Percentiles rank a stretch among this genome's conserved stretches.
Evolutionary conservation across 2,888 invertebrate genomes (phyloP).

Genomic region (Pedicia rivosa): DNA sequence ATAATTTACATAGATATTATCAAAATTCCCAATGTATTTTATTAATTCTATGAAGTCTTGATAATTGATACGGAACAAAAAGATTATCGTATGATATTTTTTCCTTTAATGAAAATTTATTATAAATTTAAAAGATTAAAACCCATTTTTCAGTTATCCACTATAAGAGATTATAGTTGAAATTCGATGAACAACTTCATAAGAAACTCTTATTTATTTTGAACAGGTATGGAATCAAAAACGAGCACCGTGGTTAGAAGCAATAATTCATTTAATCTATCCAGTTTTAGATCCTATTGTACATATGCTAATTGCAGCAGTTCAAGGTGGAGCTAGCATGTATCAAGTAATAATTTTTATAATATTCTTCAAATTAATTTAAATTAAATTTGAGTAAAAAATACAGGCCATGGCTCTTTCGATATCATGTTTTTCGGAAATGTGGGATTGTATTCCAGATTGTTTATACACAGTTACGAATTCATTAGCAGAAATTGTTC

Average conservation of each 20-base stretch:
- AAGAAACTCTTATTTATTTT: too few species aligned
- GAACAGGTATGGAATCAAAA: conserved; percentile 77
- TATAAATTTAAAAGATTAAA: not conserved
- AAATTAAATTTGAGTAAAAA: conserved; percentile 24
- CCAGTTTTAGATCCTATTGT: conserved; percentile 46
- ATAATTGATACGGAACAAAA: not conserved
- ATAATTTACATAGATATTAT: conserved; percentile 19
- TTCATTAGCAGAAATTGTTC: conserved; percentile 49
- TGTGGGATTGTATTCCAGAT: conserved; percentile 50
- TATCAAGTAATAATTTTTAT: too few species aligned
- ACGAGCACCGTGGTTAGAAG: conserved; percentile 61
- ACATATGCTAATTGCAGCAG: conserved; percentile 49
- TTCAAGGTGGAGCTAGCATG: conserved; percentile 60
- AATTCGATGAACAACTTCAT: too few species aligned
- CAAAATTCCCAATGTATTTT: not conserved
- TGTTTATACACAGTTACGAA: conserved; percentile 38
- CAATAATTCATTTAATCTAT: conserved; percentile 46
- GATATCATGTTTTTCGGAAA: conserved; percentile 49
- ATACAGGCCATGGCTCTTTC: conserved; percentile 63
- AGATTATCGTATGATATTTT: not conserved
- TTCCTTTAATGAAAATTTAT: not conserved
- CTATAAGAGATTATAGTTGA: too few species aligned
- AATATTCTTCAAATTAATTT: not conserved
- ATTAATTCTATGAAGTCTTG: not conserved
- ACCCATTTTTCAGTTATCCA: too few species aligned